These are phyloP conservation scores for Holacanthus passer DNA, from an alignment of 2,113 vertebrate species.

Conservation along the genomic window DNA sequence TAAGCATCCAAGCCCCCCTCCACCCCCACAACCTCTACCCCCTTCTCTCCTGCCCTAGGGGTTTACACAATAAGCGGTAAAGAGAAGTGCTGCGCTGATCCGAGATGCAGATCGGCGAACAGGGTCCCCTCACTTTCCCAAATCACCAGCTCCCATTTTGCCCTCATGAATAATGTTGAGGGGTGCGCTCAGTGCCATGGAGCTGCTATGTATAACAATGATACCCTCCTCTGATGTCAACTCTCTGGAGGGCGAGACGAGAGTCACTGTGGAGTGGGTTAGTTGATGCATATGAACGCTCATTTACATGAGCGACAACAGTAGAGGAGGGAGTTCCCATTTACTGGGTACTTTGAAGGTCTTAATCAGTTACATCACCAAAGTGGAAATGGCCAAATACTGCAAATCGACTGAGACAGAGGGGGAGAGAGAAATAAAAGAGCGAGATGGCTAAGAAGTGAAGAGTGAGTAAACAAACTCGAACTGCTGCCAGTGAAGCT, in stretches of 20 bases:
- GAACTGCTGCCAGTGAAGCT: conserved; percentile 32
- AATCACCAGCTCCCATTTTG: conserved; percentile 83
- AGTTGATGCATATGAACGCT: conserved; percentile 81
- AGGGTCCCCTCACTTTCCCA: conserved; percentile 58
- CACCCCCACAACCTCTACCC: conserved; percentile 24
- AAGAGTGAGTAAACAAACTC: conserved; percentile 50
- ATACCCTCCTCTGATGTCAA: conserved; percentile 79
- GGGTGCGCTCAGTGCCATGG: conserved; percentile 56
- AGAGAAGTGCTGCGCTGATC: conserved; percentile 50
- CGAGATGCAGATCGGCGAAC: conserved; percentile 62
- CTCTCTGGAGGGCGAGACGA: conserved; percentile 73
- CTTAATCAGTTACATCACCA: conserved; percentile 75
- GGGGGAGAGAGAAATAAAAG: conserved; percentile 12
- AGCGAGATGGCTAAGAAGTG: neutral
- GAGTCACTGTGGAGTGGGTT: conserved; percentile 73
- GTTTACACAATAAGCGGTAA: conserved; percentile 71
- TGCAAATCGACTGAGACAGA: conserved; percentile 44
- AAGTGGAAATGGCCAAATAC: conserved; percentile 60
- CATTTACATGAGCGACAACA: conserved; percentile 75
- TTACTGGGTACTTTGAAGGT: conserved; percentile 59
- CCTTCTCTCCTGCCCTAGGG: conserved; percentile 75
- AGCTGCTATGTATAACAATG: conserved; percentile 79
- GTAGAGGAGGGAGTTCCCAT: conserved; percentile 55
- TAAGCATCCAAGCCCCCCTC: conserved; percentile 52
- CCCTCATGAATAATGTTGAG: conserved; percentile 88